A percentile compares a stretch with the other conserved stretches of the same genome.
phyloP scores from a whole-genome alignment of 2,113 vertebrate species.

The Takifugu flavidus region DNA sequence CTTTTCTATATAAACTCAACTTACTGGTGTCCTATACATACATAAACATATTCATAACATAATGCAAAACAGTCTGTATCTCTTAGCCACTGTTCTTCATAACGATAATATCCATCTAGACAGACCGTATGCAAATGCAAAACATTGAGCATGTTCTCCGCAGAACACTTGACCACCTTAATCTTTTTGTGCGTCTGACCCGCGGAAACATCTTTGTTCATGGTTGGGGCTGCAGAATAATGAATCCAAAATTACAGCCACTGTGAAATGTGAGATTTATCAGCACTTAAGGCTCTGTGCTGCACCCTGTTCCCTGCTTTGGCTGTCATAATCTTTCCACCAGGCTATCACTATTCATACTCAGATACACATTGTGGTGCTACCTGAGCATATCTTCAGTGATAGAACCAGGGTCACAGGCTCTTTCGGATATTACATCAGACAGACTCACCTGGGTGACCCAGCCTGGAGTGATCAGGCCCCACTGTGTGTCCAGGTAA shows the following conservation, averaged over 20 bases:
- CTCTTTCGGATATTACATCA: no score
- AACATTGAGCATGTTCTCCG: neutral
- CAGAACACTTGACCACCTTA: constrained; percentile 1
- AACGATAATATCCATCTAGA: neutral
- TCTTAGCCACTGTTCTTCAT: constrained; percentile 8
- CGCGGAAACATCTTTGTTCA: constrained; percentile 12
- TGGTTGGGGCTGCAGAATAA: constrained; percentile 36
- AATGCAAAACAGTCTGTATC: neutral
- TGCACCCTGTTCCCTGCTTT: constrained; percentile 41
- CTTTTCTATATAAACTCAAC: neutral
- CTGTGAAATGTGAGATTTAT: constrained; percentile 42
- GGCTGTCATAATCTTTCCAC: constrained; percentile 51
- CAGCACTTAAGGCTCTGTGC: constrained; percentile 29
- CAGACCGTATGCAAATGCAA: constrained; percentile 9
- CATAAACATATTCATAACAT: constrained; percentile 2
- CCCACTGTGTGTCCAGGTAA: no score
- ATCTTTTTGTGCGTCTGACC: constrained; percentile 20
- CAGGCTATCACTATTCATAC: constrained; percentile 31
- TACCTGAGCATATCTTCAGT: no score
- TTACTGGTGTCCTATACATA: neutral
- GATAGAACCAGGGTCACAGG: no score
- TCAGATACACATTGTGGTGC: no score
- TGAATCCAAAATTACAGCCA: constrained; percentile 46
- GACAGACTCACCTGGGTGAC: no score
- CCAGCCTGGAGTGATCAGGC: no score